Base-by-base conservation (phyloP, 2,113 vertebrate genomes). In the Triplophysa rosa region DNA sequence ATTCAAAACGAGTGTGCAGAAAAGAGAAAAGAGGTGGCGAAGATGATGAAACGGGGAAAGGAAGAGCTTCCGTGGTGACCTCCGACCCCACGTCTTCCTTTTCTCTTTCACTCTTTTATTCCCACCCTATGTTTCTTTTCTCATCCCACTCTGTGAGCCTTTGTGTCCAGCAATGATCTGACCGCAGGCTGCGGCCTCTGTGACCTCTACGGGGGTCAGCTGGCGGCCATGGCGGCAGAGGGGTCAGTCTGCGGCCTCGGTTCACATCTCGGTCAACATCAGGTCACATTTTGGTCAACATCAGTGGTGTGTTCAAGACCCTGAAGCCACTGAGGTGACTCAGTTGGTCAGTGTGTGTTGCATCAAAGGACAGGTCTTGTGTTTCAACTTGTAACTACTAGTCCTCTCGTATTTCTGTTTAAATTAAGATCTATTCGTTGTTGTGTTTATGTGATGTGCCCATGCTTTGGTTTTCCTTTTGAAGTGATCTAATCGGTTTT, bases 191-290 rank as follows among this genome's bases (percentile, higher is more conserved):
- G 59, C 70, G 70, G 19, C 49, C 80, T 76, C 66, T 11, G 49
- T n/a, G 76, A 82, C 83, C 80, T 71, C 37, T 81, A 14, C 11
- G 8, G 8, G 33, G 82, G 82, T 84, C 73, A 82, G 62, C 49
- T 62, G 77, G 63, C 64, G 79, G 83, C 76, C 79, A 82, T 12
- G 19, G 40, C 10, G 16, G 14, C 80, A 77, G 70, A 68, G 79
- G 74, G 80, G 89, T 86, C 82, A 78, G 87, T 86, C 82, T 83
- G 87, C 86, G 88, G 74, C 82, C 81, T 80, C 87, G 90, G 93
- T 92, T 93, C 93, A 92, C 87, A 85, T 81, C 87, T 86, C 84
- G 93, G 94, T 94, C 93, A 95, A 85, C 93, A 91, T 89, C 90
- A 91, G 79, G 76, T 84, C 70, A 81, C 17, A 12, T 76, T 54